phyloP scores from a whole-genome alignment of 2,888 invertebrate genomes.

The Amphipyra tragopoginis region DNA sequence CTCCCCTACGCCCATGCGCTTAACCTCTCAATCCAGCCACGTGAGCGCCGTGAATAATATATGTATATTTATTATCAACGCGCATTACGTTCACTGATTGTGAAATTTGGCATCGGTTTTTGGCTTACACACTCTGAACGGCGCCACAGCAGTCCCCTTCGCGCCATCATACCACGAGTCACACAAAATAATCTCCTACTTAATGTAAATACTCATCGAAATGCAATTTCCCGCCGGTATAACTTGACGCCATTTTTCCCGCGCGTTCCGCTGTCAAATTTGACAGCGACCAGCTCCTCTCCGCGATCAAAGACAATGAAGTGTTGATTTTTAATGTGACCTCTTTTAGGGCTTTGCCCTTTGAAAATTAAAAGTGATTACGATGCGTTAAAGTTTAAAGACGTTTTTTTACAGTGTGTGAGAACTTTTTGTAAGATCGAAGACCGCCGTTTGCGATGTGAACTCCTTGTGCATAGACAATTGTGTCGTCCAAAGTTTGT shows the following conservation, averaged over 20 bases:
- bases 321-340: slow-evolving; percentile 34
- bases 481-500: slow-evolving; percentile 64
- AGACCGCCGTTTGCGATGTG: slow-evolving; percentile 61
- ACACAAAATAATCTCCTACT: slow-evolving; percentile 35
- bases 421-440: slow-evolving; percentile 49
- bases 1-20: slow-evolving; percentile 1
- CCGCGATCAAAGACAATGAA: slow-evolving; percentile 47
- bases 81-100: slow-evolving; percentile 67
- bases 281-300: slow-evolving; percentile 53
- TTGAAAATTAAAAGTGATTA: slow-evolving; percentile 44
- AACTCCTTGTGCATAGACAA: slow-evolving; percentile 50
- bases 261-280: slow-evolving; percentile 61
- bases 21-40: slow-evolving; percentile 27
- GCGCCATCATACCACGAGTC: slow-evolving; percentile 57
- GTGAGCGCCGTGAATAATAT: slow-evolving; percentile 28
- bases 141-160: slow-evolving; percentile 67
- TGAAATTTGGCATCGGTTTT: slow-evolving; percentile 83
- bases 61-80: slow-evolving; percentile 40
- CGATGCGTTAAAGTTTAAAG: slow-evolving; percentile 32
- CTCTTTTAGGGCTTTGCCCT: slow-evolving; percentile 43
- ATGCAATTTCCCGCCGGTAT: slow-evolving; percentile 76
- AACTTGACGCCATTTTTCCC: slow-evolving; percentile 59
- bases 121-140: slow-evolving; percentile 68
- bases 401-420: slow-evolving; percentile 53
- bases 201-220: slow-evolving; percentile 56